Evolutionary conservation across 2,888 invertebrate genomes (phyloP).

Genomic region (Parasteatoda lunata): DNA sequence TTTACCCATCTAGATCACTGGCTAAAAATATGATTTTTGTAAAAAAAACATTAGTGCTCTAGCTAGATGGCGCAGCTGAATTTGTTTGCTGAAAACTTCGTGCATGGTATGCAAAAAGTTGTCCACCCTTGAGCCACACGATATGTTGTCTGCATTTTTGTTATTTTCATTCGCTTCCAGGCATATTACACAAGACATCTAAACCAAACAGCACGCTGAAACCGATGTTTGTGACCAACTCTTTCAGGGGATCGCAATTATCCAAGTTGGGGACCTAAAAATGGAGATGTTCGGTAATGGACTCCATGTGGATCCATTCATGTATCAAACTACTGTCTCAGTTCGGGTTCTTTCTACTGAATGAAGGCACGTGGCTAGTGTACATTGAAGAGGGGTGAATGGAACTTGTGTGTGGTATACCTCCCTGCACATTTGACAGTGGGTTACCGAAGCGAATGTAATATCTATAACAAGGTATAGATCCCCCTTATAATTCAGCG

Average conservation of each 20-base stretch:
- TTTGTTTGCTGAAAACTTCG: too few relatives aligned
- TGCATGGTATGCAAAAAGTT: too few relatives aligned
- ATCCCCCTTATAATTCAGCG: too few relatives aligned
- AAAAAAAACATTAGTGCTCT: too few relatives aligned
- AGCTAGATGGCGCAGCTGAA: too few relatives aligned
- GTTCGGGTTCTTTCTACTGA: not conserved
- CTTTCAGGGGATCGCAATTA: conserved; percentile 31
- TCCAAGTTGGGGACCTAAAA: not conserved
- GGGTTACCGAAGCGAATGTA: not conserved
- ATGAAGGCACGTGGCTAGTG: not conserved
- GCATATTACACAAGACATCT: too few relatives aligned
- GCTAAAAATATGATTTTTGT: too few relatives aligned
- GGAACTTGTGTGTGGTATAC: too few relatives aligned
- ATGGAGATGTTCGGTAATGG: conserved; percentile 30
- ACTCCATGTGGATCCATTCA: conserved; percentile 13
- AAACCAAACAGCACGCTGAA: not conserved
- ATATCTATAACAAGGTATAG: not conserved
- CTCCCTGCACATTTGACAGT: not conserved
- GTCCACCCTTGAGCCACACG: too few relatives aligned
- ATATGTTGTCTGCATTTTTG: too few relatives aligned
- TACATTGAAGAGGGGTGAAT: not conserved
- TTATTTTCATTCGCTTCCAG: too few relatives aligned
- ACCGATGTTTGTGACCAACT: conserved; percentile 15
- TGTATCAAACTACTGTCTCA: not conserved
- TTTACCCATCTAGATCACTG: too few relatives aligned